phyloP scores from a whole-genome alignment of 2,797 vertebrate species.

The Eospalax fontanierii region DNA sequence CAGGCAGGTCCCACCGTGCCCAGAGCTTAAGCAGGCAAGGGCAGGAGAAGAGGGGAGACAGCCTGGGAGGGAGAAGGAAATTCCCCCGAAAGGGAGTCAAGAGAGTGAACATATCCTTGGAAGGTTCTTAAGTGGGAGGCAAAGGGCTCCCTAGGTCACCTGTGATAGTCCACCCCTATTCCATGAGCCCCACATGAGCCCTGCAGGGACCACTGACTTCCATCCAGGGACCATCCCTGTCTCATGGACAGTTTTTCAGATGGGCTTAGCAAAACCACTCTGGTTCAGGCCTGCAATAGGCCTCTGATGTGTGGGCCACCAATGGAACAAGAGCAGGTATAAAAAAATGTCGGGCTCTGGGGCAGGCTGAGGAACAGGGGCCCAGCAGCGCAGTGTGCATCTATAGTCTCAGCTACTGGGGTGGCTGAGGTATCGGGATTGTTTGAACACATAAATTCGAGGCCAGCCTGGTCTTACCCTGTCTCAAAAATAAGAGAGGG shows the following conservation, averaged over 20 bases:
- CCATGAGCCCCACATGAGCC: background rate
- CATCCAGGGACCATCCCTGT: background rate
- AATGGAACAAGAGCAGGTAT: background rate
- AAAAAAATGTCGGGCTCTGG: background rate
- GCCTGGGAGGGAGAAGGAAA: background rate
- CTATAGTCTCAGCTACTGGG: background rate
- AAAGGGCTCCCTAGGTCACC: background rate
- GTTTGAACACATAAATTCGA: background rate
- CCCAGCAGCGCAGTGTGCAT: background rate
- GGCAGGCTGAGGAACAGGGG: background rate
- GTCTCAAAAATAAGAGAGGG: background rate
- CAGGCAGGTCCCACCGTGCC: rapidly evolving
- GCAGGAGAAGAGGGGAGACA: background rate
- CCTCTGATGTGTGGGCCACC: background rate
- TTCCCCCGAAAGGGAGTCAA: background rate
- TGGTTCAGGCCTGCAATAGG: background rate
- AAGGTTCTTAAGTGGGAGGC: background rate
- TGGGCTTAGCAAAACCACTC: background rate
- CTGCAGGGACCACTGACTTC: background rate
- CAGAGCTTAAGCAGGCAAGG: background rate
- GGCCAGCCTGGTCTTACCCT: background rate
- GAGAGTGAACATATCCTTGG: background rate
- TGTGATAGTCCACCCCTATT: background rate
- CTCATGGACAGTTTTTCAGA: background rate
- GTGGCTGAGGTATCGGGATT: background rate